Conservation (phyloP, 2,888 invertebrate species). For the Drosophila monieri region DNA sequence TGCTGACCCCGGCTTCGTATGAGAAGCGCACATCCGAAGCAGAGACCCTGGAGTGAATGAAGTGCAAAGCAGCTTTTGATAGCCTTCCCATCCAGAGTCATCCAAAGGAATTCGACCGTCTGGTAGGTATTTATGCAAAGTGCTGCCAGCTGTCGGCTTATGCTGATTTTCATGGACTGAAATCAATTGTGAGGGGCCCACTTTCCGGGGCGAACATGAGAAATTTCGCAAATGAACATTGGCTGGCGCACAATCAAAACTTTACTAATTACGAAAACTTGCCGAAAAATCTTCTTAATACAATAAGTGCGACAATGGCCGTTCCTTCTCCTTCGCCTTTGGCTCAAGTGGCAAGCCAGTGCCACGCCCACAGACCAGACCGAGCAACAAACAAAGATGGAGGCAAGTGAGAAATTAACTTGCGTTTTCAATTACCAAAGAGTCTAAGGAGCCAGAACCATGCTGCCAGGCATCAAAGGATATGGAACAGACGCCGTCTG, state of each 20-base stretch:
- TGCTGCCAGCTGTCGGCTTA: slow-evolving; percentile 58
- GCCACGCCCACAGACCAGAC: slow-evolving; percentile 15
- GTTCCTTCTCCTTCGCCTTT: background rate
- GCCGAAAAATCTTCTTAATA: slow-evolving; percentile 81
- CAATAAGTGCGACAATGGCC: slow-evolving; percentile 69
- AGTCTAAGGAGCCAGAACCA: slow-evolving; percentile 34
- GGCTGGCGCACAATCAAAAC: slow-evolving; percentile 75
- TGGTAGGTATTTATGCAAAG: slow-evolving; percentile 63
- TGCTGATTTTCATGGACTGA: slow-evolving; percentile 62
- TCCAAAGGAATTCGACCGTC: slow-evolving; percentile 19
- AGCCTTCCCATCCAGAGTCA: slow-evolving; percentile 29
- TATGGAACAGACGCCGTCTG: slow-evolving; percentile 63
- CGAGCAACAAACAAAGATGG: slow-evolving; percentile 37
- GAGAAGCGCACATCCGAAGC: slow-evolving; percentile 11
- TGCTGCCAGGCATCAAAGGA: slow-evolving; percentile 67
- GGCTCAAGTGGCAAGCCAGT: background rate
- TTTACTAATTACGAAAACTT: slow-evolving; percentile 82
- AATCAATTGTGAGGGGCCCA: slow-evolving; percentile 63
- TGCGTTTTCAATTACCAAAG: slow-evolving; percentile 81
- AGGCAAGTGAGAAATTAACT: slow-evolving; percentile 79
- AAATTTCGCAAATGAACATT: slow-evolving; percentile 52
- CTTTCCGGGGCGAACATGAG: slow-evolving; percentile 38
- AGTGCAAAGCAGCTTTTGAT: slow-evolving; percentile 70
- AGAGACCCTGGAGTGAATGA: slow-evolving; percentile 49
- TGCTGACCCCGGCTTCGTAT: slow-evolving; percentile 42